These are phyloP conservation scores for Crocuta crocuta DNA, from an alignment of 2,113 vertebrate genomes.

Conservation along the genomic window DNA sequence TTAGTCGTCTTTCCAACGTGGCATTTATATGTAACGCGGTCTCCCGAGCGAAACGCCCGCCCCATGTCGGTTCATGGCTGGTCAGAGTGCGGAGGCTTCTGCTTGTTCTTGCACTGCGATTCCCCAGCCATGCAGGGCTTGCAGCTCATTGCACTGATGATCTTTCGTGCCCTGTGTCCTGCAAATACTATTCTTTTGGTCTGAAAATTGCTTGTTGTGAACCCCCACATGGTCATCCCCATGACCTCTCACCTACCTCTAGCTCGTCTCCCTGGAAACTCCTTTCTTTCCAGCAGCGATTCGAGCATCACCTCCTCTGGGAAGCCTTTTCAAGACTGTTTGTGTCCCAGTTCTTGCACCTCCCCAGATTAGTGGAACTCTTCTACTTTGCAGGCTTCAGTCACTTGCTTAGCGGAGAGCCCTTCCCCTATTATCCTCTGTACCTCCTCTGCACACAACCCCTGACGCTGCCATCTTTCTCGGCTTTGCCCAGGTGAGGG, in stretches of 20 bases:
- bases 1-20: background rate
- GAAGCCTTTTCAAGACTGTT: background rate
- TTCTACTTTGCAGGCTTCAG: background rate
- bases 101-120: rapidly evolving
- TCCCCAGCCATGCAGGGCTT: background rate
- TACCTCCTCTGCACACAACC: background rate
- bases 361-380: background rate
- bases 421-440: background rate
- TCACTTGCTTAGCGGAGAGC: background rate
- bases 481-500: background rate
- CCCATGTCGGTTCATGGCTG: background rate
- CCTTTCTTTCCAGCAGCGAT: background rate
- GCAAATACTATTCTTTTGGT: background rate
- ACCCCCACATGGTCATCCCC: background rate
- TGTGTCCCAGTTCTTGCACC: background rate
- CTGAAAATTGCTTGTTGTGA: background rate
- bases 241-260: background rate
- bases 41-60: background rate
- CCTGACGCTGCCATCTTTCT: background rate
- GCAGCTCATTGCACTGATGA: background rate
- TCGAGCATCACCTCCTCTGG: background rate
- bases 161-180: background rate
- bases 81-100: background rate
- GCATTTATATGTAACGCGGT: background rate
- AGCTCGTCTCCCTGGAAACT: background rate